Base-by-base conservation (phyloP, 2,888 invertebrate species). In the Magallana nippona region DNA sequence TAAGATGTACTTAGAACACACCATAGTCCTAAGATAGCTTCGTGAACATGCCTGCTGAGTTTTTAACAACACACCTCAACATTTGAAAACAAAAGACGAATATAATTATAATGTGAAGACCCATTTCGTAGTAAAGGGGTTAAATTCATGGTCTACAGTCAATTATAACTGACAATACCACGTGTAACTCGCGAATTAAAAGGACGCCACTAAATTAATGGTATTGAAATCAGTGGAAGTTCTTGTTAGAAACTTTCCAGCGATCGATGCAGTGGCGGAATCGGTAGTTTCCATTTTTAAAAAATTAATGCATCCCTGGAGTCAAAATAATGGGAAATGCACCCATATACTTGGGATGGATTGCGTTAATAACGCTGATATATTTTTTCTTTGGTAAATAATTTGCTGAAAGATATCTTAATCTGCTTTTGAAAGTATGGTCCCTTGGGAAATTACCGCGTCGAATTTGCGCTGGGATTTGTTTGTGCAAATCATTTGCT, bases 331-430 rank as follows among this genome's bases (percentile, higher is more conserved):
- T 71, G 71, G 27, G 71, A 71, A 71, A 71, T 71, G 71, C 71
- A 71, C 27, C 71, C 71, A 71, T 71, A 71, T 22, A 71, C 27
- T 71, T 71, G 22, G 71, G 32, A 27, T 27, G 27, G 27, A 71
- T 71, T 71, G 71, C 71, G 27, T 71, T 71, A 71, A 71, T 71
- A 71, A 71, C 71, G 71, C 15, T 15, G 71, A 71, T 71, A 71
- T 71, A 71, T 71, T 71, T 71, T 71, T 71, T 27, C 71, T 71
- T 71, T 32, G 71, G 71, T 71, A 71, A 71, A 71, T 71, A 71
- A 71, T 71, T 71, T 71, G 71, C 71, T 71, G 71, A 71, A 71
- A 71, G 71, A 71, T 71, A 71, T 27, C 71, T 71, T 71, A 71
- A 71, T 71, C 71, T 22, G 71, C 71, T 71, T 71, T 71, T 71